A percentile compares a stretch with the other conserved stretches of the same genome.
These are phyloP conservation scores for Pherbina coryleti DNA, from an alignment of 2,888 invertebrate species.

Conservation along the genomic window DNA sequence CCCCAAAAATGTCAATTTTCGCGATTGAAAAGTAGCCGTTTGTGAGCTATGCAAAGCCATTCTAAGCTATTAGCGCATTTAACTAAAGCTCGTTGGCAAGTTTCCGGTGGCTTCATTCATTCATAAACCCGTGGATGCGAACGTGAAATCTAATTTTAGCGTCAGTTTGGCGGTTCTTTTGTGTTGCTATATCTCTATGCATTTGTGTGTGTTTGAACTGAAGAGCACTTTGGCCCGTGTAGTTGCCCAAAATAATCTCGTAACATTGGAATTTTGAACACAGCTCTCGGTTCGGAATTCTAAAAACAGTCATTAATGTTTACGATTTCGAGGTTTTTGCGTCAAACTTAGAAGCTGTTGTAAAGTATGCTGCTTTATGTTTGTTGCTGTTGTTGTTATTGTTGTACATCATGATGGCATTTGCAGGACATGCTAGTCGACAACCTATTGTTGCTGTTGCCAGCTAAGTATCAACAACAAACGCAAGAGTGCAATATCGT, in stretches of 20 bases:
- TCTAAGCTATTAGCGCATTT: slow-evolving; percentile 34
- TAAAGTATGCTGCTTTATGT: neutral
- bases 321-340: slow-evolving; percentile 33
- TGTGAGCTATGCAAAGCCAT: slow-evolving; percentile 2
- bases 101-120: neutral
- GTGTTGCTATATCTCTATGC: neutral
- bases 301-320: slow-evolving; percentile 32
- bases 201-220: neutral
- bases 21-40: slow-evolving; percentile 29
- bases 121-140: neutral
- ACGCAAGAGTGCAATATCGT: slow-evolving; percentile 10
- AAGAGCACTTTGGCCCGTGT: neutral
- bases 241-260: neutral
- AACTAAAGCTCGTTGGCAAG: slow-evolving; percentile 21
- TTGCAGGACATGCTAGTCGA: slow-evolving; percentile 23
- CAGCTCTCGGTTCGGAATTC: neutral
- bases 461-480: neutral
- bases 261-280: slow-evolving; percentile 3
- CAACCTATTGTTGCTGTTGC: neutral
- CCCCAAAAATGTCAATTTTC: slow-evolving; percentile 32
- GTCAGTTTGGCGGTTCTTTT: slow-evolving; percentile 27
- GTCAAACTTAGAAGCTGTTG: slow-evolving; percentile 19
- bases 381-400: slow-evolving; percentile 9
- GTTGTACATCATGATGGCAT: neutral
- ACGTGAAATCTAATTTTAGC: slow-evolving; percentile 23